These are phyloP conservation scores for Matsumyia berberina DNA, from an alignment of 2,888 invertebrate genomes.

Conservation along the genomic window DNA sequence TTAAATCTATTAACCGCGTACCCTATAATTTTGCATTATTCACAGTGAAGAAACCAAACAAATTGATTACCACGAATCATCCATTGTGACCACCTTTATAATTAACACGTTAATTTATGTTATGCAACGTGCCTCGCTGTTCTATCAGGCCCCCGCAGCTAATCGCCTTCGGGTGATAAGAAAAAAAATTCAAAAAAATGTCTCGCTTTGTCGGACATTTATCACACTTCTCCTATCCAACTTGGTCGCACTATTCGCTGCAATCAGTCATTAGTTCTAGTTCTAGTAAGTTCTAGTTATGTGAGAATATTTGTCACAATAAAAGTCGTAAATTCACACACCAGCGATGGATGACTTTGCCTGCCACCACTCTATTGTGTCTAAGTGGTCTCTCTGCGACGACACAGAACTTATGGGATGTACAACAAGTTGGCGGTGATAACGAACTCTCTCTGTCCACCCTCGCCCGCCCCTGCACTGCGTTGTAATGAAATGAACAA, in stretches of 20 bases:
- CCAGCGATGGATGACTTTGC: neutral
- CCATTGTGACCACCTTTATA: too few species aligned
- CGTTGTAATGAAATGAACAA: conserved; percentile 12
- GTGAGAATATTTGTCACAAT: conserved; percentile 24
- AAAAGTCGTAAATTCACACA: conserved; percentile 6
- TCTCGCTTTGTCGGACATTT: conserved; percentile 28
- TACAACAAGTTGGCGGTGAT: conserved; percentile 23
- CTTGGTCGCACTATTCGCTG: neutral
- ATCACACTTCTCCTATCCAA: conserved; percentile 30
- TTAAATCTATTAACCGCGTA: neutral
- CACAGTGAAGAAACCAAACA: too few species aligned
- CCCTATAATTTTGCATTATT: neutral
- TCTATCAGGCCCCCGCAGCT: neutral
- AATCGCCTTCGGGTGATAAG: neutral
- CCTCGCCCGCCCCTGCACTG: neutral
- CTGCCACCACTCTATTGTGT: conserved; percentile 40
- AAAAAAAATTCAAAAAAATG: neutral
- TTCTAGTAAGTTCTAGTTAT: conserved; percentile 64
- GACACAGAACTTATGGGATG: conserved; percentile 30
- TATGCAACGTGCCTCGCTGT: neutral
- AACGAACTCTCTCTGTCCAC: conserved; percentile 4
- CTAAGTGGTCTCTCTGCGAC: conserved; percentile 1
- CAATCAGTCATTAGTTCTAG: neutral
- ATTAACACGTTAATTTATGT: neutral
- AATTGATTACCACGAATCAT: too few species aligned